These are phyloP conservation scores for Ophthalmolycus amberensis DNA, from an alignment of 2,113 vertebrate species.

Conservation along the genomic window DNA sequence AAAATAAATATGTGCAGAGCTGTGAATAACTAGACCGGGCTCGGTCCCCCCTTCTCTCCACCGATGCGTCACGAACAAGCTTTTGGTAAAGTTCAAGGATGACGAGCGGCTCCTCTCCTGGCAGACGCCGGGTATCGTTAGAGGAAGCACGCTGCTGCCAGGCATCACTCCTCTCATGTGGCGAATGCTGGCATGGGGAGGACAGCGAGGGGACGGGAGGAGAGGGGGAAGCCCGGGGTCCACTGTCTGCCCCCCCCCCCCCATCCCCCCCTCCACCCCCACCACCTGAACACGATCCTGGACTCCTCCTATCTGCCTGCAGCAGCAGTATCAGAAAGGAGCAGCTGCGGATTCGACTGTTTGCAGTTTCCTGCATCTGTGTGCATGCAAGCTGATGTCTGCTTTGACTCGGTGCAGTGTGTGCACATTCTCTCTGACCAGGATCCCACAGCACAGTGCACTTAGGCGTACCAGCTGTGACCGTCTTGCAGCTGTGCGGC, in stretches of 20 bases:
- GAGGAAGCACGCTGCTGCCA: constrained; percentile 37
- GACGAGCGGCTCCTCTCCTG: constrained; percentile 48
- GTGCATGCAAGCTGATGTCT: not conserved
- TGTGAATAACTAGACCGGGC: constrained; percentile 29
- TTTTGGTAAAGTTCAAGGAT: constrained; percentile 49
- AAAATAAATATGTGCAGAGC: constrained; percentile 12
- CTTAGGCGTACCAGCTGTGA: constrained; percentile 38
- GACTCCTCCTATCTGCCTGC: constrained; percentile 26
- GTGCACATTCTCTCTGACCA: constrained; percentile 12
- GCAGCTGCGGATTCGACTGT: constrained; percentile 41
- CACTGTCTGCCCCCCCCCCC: constrained; percentile 5
- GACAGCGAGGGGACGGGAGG: constrained; percentile 18
- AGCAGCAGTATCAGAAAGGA: constrained; percentile 17
- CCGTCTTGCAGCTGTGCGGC: constrained; percentile 49
- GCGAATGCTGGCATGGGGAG: constrained; percentile 45
- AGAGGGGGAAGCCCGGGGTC: constrained; percentile 37
- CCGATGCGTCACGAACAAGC: not conserved
- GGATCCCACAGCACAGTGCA: constrained; percentile 39
- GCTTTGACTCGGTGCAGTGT: not conserved
- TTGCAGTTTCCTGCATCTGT: not conserved
- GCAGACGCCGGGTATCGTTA: constrained; percentile 35
- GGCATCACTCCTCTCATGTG: constrained; percentile 52
- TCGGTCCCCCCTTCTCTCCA: not conserved
- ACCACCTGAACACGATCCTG: not conserved
- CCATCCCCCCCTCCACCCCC: not conserved